Evolutionary conservation across 1,140 invertebrate genomes (phyloP).

Genomic region (Tetramorium parvispinum): DNA sequence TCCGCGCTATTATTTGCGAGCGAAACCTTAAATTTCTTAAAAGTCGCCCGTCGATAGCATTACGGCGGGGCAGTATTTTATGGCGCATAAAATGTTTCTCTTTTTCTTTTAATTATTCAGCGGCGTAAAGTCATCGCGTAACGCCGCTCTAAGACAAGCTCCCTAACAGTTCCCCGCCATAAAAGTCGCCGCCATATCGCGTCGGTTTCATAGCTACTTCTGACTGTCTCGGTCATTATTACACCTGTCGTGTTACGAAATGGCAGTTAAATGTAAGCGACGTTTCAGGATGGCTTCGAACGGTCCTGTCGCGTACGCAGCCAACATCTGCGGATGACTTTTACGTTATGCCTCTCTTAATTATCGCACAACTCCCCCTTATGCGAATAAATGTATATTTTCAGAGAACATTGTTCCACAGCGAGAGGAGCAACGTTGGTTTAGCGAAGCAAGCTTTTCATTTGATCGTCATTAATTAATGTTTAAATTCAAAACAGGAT

Average conservation of each 20-base stretch:
- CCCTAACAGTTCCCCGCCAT: constrained; percentile 39
- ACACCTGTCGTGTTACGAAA: constrained; percentile 64
- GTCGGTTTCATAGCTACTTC: constrained; percentile 31
- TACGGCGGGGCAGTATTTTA: constrained; percentile 48
- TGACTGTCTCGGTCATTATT: constrained; percentile 33
- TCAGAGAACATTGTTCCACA: background rate
- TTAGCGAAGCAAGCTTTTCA: background rate
- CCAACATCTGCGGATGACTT: constrained; percentile 4
- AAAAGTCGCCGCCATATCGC: too few species aligned
- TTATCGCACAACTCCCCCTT: background rate
- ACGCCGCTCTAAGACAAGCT: background rate
- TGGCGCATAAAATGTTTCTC: constrained; percentile 56
- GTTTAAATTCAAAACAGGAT: background rate
- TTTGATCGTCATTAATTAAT: background rate
- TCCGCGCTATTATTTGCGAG: background rate
- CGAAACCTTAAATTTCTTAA: background rate
- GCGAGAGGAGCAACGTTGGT: background rate
- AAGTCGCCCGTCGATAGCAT: background rate
- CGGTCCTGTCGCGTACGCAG: constrained; percentile 17
- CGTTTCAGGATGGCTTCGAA: constrained; percentile 50
- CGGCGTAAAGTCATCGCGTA: constrained; percentile 45
- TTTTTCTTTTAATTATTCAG: constrained; percentile 60
- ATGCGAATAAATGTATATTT: background rate
- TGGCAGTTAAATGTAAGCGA: constrained; percentile 50
- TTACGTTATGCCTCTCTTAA: background rate